Evolutionary conservation across 1,140 invertebrate genomes (phyloP), one percentile per base, ranked within the genome.

Genomic region (Euborellia annulipes): DNA sequence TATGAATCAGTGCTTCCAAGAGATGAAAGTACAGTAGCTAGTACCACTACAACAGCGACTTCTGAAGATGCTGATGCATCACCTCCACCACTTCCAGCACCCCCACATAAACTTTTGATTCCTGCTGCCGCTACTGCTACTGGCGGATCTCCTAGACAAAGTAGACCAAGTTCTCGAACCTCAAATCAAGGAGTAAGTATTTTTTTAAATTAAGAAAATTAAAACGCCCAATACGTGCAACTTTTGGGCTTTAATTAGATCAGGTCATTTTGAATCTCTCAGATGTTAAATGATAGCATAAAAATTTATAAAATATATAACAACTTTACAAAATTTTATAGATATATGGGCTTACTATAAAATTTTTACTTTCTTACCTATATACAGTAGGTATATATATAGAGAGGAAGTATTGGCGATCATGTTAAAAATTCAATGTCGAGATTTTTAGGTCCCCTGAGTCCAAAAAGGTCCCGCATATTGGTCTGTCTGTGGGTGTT

Each of bases 1-100:
- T 89, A 89, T 57, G 85, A 89, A 58, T 75, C 81, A 0, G 79
- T 89, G 13, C 67, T 82, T 45, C 82, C 80, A 2, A 64, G 80
- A 14, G 75, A 78, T 22, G 71, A 73, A 21, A 63, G 57, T 49
- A 56, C 55, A 23, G 54, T 2, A 52, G 39, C 17, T 58, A 54
- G 54, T 54, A 64, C 4, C 53, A 62, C 13, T 19, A 58, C 2
- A 53, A 64, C 32, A 63, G 62, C 1, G 59, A 66, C 34, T 57
- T 62, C 2, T 68, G 70, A 41, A 7, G 4, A 47, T 20, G 14
- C 17, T 16, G 64, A 66, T 21, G 71, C 70, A 8, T 71, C 73
- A 11, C 73, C 75, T 19, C 76, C 64, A 9, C 60, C 66, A 3
- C 48, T 66, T 18, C 65, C 64, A 18, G 61, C 64, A 7, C 67